Base-by-base conservation (phyloP, 2,888 invertebrate genomes). In the Argyresthia albistria region DNA sequence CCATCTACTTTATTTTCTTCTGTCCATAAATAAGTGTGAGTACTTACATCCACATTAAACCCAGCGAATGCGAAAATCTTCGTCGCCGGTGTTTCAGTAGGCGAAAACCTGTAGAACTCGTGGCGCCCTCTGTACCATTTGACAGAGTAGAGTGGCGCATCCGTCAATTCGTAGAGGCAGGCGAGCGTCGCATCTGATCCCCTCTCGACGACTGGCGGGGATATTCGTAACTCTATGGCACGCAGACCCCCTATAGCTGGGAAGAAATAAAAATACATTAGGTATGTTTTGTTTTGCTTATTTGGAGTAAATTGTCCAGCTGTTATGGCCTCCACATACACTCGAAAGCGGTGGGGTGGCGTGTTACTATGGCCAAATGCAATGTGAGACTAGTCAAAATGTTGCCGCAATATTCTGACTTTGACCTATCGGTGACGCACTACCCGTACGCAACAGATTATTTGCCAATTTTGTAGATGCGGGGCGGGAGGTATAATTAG, bases 81-180 rank as follows among this genome's bases (percentile, higher is more conserved):
- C 4, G 90, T 90, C 39, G 89, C 88, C 0, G 91, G 92, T 54
- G 80, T 83, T 66, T 92, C 92, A 10, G 89, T 91, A 0, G 92
- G 92, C 14, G 91, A 90, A 65, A 82, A 86, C 59, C 92, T 87
- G 72, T 91, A 92, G 79, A 92, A 92, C 78, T 92, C 92, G 69
- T 91, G 89, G 61, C 89, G 87, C 47, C 91, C 92, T 60, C 91
- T 87, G 74, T 92, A 92, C 90, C 91, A 92, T 72, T 92, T 92
- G 56, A 92, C 91, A 47, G 91, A 90, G 74, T 92, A 92, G 10
- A 92, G 79, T 0, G 91, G 91, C 10, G 91, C 91, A n/a, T 90
- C 91, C 6, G 91, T 90, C 59, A 92, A 76, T 67, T 91, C 90
- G 70, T 91, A 92, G 39, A 89, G 75, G 62, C 92, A 92, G 37